These are phyloP conservation scores for Cerastis leucographa DNA, from an alignment of 2,888 invertebrate species.

Conservation along the genomic window DNA sequence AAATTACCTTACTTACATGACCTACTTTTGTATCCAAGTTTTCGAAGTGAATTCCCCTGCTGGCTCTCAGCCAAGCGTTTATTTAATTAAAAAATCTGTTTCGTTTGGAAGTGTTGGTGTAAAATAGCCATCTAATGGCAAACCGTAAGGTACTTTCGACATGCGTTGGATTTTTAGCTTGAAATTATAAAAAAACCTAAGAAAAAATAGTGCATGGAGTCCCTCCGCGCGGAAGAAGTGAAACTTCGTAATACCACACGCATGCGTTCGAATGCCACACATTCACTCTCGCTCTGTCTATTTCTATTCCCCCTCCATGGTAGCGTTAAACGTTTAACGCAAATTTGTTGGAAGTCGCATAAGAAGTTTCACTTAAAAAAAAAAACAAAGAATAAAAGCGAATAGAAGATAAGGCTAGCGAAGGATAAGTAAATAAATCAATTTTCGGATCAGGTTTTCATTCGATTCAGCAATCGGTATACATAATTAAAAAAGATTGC, in stretches of 20 bases:
- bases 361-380: no score
- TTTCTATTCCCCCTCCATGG: no score
- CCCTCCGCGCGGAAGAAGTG: no score
- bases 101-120: constrained; percentile 54
- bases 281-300: no score
- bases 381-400: not conserved
- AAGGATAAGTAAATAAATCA: no score
- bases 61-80: constrained; percentile 66
- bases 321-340: no score
- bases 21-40: constrained; percentile 66
- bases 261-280: no score
- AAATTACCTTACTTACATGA: constrained; percentile 66
- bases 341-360: no score
- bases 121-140: constrained; percentile 46
- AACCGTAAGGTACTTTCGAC: constrained; percentile 31
- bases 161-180: constrained; percentile 16
- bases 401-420: not conserved
- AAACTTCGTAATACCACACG: no score
- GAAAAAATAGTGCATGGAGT: no score
- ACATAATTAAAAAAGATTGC: not conserved
- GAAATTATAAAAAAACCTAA: no score
- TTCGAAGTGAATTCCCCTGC: constrained; percentile 59
- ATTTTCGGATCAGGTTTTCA: no score
- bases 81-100: constrained; percentile 69
- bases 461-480: not conserved